Percentiles rank a stretch among this genome's conserved stretches.
Conservation (phyloP, 2,113 vertebrate genomes). For the Sitta europaea region DNA sequence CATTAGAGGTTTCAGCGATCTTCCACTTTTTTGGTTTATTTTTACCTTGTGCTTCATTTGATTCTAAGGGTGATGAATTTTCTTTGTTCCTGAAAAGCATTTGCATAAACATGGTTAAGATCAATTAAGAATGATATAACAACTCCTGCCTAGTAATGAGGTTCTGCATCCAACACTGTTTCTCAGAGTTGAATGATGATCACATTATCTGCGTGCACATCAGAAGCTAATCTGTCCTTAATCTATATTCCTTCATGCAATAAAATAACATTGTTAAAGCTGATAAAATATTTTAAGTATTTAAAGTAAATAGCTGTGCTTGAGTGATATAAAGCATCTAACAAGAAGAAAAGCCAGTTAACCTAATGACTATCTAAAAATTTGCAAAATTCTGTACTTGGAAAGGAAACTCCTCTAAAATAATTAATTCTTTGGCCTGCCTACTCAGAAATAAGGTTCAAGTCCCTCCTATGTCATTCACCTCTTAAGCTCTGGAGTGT, state of each 20-base stretch:
- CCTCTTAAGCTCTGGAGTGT: neutral
- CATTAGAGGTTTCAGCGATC: neutral
- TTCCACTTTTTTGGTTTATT: slow-evolving; percentile 60
- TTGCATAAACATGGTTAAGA: neutral
- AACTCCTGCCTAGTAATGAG: neutral
- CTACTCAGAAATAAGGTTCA: neutral
- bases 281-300: neutral
- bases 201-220: neutral
- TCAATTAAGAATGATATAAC: neutral
- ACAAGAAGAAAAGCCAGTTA: neutral
- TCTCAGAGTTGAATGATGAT: neutral
- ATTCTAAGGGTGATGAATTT: slow-evolving; percentile 65
- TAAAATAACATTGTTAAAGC: neutral
- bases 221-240: neutral
- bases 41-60: slow-evolving; percentile 65
- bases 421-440: neutral
- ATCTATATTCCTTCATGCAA: neutral
- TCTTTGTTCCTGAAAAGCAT: slow-evolving; percentile 80
- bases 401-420: neutral
- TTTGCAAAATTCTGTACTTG: neutral
- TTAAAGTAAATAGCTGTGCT: neutral
- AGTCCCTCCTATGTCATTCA: neutral
- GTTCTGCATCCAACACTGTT: neutral
- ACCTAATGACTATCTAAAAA: neutral
- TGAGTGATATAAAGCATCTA: neutral